Evolutionary conservation across 2,888 invertebrate species (phyloP).

Genomic region (Ptychoptera albimana): DNA sequence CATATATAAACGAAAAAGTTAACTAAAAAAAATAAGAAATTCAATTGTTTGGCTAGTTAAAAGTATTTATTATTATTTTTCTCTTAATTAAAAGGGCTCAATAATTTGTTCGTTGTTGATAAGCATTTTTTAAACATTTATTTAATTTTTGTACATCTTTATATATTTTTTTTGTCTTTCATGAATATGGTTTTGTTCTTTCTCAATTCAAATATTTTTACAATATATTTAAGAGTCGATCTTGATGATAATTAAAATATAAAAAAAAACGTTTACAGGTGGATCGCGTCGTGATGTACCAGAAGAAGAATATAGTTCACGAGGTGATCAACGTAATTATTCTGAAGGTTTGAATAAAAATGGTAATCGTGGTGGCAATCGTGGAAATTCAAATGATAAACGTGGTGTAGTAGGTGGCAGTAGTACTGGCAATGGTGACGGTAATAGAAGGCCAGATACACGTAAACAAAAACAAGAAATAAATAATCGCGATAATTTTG

Average conservation of each 20-base stretch:
- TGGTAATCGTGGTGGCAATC: slow-evolving; percentile 17
- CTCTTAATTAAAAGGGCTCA: slow-evolving; percentile 3
- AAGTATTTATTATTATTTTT: neutral
- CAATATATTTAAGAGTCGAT: neutral
- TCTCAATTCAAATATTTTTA: neutral
- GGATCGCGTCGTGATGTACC: slow-evolving; percentile 18
- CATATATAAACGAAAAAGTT: neutral
- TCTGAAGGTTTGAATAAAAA: slow-evolving; percentile 20
- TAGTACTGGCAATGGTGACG: slow-evolving; percentile 12
- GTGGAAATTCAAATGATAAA: slow-evolving; percentile 20
- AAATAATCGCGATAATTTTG: neutral
- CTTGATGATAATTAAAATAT: neutral
- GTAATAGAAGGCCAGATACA: neutral
- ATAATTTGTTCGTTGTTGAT: slow-evolving; percentile 2
- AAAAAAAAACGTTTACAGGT: neutral
- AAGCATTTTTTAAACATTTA: neutral
- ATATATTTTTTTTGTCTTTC: neutral
- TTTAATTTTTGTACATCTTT: neutral
- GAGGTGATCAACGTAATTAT: slow-evolving; percentile 22
- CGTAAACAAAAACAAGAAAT: slow-evolving; percentile 8
- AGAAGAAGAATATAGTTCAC: slow-evolving; percentile 28
- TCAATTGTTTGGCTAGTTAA: neutral
- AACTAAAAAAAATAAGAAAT: neutral
- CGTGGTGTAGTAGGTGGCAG: slow-evolving; percentile 18
- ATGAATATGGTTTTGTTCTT: neutral